Evolutionary conservation across 2,113 vertebrate genomes (phyloP).

Genomic region (Zosterops lateralis): DNA sequence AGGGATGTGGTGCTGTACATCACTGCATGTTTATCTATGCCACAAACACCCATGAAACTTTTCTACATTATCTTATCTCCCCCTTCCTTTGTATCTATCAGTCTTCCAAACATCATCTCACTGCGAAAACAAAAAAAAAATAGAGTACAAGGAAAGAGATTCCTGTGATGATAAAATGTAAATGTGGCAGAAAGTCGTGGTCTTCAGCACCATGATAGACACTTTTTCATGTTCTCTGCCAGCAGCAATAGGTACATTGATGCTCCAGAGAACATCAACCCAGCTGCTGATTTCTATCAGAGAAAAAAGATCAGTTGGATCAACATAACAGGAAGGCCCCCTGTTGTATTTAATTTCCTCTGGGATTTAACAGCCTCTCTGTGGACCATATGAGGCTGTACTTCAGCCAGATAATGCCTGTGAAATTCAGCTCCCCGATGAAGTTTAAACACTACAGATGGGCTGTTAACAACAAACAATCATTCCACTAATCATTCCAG

Average conservation of each 20-base stretch:
- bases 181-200: neutral
- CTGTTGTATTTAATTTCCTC: slow-evolving; percentile 66
- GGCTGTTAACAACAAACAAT: slow-evolving; percentile 64
- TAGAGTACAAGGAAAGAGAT: neutral
- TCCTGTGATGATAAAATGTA: neutral
- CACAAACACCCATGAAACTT: neutral
- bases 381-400: slow-evolving; percentile 50
- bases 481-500: slow-evolving; percentile 58
- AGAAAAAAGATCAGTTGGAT: slow-evolving; percentile 44
- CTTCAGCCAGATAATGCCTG: slow-evolving; percentile 48
- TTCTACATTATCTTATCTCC: neutral
- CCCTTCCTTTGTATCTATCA: neutral
- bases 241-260: slow-evolving; percentile 11
- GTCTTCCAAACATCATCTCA: neutral
- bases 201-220: slow-evolving; percentile 5
- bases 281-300: slow-evolving; percentile 43
- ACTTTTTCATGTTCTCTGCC: slow-evolving; percentile 30
- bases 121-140: neutral
- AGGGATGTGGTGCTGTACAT: neutral
- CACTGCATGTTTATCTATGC: neutral
- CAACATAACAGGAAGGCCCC: slow-evolving; percentile 58
- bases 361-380: slow-evolving; percentile 61
- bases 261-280: slow-evolving; percentile 13
- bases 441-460: slow-evolving; percentile 65
- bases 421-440: slow-evolving; percentile 48